Evolutionary conservation across 2,113 vertebrate genomes (phyloP).

Genomic region (Gymnorhina tibicen): DNA sequence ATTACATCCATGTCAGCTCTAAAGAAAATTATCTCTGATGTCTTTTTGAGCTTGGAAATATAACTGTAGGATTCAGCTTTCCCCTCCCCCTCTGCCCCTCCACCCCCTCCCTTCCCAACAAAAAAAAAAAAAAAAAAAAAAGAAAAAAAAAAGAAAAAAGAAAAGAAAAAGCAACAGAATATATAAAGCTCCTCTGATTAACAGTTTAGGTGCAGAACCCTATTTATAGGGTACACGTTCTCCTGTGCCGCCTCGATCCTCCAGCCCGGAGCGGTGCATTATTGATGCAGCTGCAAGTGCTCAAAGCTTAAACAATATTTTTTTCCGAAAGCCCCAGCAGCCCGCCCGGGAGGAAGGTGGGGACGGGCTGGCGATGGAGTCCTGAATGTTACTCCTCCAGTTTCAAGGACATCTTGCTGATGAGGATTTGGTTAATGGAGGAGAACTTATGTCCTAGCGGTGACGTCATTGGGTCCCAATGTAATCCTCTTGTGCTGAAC

Average conservation of each 20-base stretch:
- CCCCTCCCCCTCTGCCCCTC: neutral
- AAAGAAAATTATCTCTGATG: slow-evolving; percentile 51
- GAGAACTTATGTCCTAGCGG: slow-evolving; percentile 86
- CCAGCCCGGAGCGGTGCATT: neutral
- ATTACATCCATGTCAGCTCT: slow-evolving; percentile 42
- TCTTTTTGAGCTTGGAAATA: slow-evolving; percentile 43
- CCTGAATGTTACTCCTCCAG: slow-evolving; percentile 84
- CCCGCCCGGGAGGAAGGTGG: slow-evolving; percentile 31
- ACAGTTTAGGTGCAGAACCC: slow-evolving; percentile 63
- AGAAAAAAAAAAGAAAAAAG: neutral
- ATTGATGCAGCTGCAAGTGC: slow-evolving; percentile 56
- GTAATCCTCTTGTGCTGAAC: slow-evolving; percentile 95
- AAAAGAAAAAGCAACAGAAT: slow-evolving; percentile 26
- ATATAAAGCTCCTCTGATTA: slow-evolving; percentile 61
- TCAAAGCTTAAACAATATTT: slow-evolving; percentile 54
- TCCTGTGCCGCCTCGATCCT: neutral
- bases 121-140: neutral
- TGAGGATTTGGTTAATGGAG: slow-evolving; percentile 95
- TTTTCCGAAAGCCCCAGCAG: slow-evolving; percentile 44
- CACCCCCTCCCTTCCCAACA: neutral
- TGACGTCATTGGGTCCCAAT: slow-evolving; percentile 98
- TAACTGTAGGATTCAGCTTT: slow-evolving; percentile 30
- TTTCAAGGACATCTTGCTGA: slow-evolving; percentile 98
- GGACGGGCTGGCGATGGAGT: slow-evolving; percentile 45
- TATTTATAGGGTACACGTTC: slow-evolving; percentile 32